phyloP scores from a whole-genome alignment of 2,797 vertebrate species.

The Harpagifer antarcticus region DNA sequence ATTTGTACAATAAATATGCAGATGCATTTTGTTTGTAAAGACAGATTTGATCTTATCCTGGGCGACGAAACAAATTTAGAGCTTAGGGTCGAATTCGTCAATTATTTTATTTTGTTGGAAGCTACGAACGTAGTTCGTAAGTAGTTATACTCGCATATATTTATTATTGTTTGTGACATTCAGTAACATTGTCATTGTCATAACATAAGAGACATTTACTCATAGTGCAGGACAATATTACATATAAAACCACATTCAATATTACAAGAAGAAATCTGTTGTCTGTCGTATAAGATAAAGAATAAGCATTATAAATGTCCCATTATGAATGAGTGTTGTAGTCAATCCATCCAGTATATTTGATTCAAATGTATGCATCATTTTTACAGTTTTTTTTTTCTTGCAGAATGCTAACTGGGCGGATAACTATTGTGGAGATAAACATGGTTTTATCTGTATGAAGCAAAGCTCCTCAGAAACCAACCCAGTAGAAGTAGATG shows the following conservation, averaged over 20 bases:
- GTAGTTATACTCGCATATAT: neutral
- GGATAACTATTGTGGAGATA: constrained; percentile 87
- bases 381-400: constrained; percentile 10
- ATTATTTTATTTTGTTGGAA: neutral
- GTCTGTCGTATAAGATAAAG: neutral
- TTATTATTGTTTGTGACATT: neutral
- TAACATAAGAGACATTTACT: neutral
- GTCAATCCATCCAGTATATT: neutral
- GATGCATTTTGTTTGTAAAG: neutral
- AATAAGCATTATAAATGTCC: neutral
- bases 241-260: too few relatives aligned
- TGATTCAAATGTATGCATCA: neutral
- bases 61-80: neutral
- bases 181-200: too few relatives aligned
- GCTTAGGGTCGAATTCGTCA: neutral
- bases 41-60: neutral
- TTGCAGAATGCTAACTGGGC: constrained; percentile 92
- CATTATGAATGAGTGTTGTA: too few relatives aligned
- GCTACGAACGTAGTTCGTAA: neutral
- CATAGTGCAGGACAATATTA: neutral
- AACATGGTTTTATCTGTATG: constrained; percentile 91
- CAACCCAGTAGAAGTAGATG: constrained; percentile 57
- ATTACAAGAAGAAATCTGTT: neutral
- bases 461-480: constrained; percentile 81
- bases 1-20: neutral